phyloP scores from a whole-genome alignment of 2,888 invertebrate species.

The Ichneumon xanthorius region DNA sequence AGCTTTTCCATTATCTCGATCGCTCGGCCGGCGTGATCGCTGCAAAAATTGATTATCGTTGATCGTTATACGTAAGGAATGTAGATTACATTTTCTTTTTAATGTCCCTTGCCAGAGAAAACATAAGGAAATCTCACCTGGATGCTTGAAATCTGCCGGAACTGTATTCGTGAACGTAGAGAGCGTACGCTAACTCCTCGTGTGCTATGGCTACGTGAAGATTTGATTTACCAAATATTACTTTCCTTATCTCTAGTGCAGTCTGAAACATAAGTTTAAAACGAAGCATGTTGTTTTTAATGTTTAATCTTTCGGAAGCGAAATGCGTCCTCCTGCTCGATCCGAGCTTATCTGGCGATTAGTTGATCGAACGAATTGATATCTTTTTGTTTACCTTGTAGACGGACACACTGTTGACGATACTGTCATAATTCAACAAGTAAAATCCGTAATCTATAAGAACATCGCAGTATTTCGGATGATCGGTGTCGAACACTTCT shows the following conservation, averaged over 20 bases:
- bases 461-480: slow-evolving; percentile 94
- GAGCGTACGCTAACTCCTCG: slow-evolving; percentile 97
- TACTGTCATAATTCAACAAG: slow-evolving; percentile 94
- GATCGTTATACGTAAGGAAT: not conserved
- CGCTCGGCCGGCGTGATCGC: slow-evolving; percentile 93
- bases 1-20: slow-evolving; percentile 93
- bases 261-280: slow-evolving; percentile 84
- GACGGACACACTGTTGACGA: slow-evolving; percentile 93
- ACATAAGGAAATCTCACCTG: slow-evolving; percentile 84
- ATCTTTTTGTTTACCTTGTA: slow-evolving; percentile 88
- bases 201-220: slow-evolving; percentile 95
- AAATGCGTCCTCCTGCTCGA: not conserved
- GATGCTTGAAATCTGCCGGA: slow-evolving; percentile 94
- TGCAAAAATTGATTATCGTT: slow-evolving; percentile 77
- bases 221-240: slow-evolving; percentile 93
- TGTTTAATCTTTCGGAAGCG: not conserved
- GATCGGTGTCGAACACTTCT: slow-evolving; percentile 88
- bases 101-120: not conserved
- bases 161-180: slow-evolving; percentile 96
- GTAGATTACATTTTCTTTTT: too few relatives aligned
- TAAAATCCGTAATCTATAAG: slow-evolving; percentile 96
- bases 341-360: not conserved
- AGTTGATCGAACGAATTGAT: slow-evolving; percentile 11
- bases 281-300: not conserved
- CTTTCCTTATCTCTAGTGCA: slow-evolving; percentile 90